These are phyloP conservation scores for Aix galericulata DNA, from an alignment of 2,113 vertebrate genomes.

Conservation along the genomic window DNA sequence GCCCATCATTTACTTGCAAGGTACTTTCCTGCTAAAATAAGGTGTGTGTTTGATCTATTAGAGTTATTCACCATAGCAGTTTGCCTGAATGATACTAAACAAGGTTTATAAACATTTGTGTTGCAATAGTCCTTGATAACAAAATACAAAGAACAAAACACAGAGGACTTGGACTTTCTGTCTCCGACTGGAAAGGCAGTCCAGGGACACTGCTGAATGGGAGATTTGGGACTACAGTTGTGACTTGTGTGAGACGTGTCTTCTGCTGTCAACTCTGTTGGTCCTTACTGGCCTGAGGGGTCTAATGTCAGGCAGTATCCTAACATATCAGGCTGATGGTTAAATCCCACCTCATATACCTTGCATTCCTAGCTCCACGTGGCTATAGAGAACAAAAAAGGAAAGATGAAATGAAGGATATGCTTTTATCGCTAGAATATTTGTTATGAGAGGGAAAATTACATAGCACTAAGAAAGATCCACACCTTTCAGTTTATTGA, in stretches of 20 bases:
- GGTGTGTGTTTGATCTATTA: not conserved
- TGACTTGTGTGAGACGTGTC: not conserved
- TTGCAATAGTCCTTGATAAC: not conserved
- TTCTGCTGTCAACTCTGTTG: not conserved
- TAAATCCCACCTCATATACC: not conserved
- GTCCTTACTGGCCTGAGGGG: not conserved
- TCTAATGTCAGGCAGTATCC: not conserved
- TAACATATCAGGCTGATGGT: not conserved
- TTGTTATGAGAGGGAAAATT: not conserved
- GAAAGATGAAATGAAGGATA: not conserved
- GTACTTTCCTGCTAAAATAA: constrained; percentile 59
- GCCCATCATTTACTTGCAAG: constrained; percentile 55
- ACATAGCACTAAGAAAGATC: not conserved
- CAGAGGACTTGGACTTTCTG: not conserved
- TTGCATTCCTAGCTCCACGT: not conserved
- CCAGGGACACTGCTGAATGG: not conserved
- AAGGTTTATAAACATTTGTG: not conserved
- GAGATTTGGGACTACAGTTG: not conserved
- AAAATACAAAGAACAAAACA: not conserved
- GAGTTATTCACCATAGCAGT: constrained; percentile 22
- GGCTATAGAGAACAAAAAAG: not conserved
- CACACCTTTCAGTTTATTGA: not conserved
- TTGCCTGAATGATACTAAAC: constrained; percentile 30
- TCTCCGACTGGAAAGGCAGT: not conserved
- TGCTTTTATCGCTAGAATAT: not conserved